Conservation (phyloP, 2,113 vertebrate species). For the Pontoporia blainvillei region DNA sequence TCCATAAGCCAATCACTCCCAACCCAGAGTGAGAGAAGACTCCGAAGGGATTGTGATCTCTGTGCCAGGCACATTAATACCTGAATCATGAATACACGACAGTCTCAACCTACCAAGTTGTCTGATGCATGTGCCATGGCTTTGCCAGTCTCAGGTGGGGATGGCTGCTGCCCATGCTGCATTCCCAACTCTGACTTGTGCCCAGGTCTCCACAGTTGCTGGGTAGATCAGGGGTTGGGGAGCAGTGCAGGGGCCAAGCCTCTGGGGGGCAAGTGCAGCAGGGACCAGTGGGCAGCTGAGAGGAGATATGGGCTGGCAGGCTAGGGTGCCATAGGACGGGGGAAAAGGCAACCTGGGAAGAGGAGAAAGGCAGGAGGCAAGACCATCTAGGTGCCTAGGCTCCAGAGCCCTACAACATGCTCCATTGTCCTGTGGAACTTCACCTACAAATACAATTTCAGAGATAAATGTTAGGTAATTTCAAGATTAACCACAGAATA, state of each 20-base stretch:
- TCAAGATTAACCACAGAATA: neutral
- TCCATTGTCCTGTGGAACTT: neutral
- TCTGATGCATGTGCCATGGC: neutral
- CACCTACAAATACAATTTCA: neutral
- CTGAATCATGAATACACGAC: neutral
- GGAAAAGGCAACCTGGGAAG: no score
- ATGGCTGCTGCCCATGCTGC: neutral
- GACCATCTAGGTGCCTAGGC: rapidly evolving
- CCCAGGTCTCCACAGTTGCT: rapidly evolving
- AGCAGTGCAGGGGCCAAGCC: neutral
- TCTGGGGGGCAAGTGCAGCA: neutral
- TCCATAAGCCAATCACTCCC: rapidly evolving
- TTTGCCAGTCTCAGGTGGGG: neutral
- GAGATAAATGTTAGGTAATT: neutral
- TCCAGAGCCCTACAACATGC: neutral
- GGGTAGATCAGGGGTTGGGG: neutral
- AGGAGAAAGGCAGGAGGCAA: no score
- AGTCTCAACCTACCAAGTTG: neutral
- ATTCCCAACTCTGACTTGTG: neutral
- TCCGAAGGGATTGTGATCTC: neutral
- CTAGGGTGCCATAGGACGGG: rapidly evolving
- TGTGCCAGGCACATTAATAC: no score
- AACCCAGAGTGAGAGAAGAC: neutral
- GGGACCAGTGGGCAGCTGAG: neutral
- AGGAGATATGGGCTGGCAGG: neutral